A percentile compares a stretch with the other conserved stretches of the same genome.
phyloP scores from a whole-genome alignment of 2,797 vertebrate species.

The Phalloptychus januarius region DNA sequence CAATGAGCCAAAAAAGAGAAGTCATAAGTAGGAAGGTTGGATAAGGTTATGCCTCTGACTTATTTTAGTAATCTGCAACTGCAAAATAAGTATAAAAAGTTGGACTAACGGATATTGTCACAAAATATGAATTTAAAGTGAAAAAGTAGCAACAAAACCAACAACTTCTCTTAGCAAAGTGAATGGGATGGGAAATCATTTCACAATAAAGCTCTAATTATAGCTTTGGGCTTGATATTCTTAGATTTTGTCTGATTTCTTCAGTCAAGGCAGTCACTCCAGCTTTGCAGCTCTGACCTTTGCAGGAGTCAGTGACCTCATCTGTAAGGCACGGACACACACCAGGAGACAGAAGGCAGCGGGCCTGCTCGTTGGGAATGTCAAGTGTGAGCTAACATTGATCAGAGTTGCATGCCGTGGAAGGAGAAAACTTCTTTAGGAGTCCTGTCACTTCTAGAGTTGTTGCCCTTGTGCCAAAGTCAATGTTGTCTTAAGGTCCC shows the following conservation, averaged over 20 bases:
- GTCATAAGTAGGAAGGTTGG: neutral
- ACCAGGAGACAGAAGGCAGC: conserved; percentile 8
- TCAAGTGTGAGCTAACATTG: conserved; percentile 31
- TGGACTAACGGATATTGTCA: neutral
- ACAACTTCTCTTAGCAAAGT: neutral
- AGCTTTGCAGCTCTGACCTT: conserved; percentile 17
- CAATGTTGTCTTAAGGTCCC: conserved; percentile 70
- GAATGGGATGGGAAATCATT: neutral
- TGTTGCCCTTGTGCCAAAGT: conserved; percentile 61
- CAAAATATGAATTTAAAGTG: neutral
- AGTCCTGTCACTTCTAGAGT: conserved; percentile 56
- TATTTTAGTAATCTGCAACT: neutral
- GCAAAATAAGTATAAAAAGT: neutral
- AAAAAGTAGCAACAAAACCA: neutral
- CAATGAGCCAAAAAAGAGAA: neutral
- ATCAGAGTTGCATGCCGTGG: conserved; percentile 38
- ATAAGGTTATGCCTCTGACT: neutral
- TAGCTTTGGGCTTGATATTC: neutral
- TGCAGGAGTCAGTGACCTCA: conserved; percentile 46
- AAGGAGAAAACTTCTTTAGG: conserved; percentile 53
- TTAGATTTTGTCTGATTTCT: conserved; percentile 16
- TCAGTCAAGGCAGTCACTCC: neutral
- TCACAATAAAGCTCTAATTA: neutral
- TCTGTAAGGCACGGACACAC: neutral
- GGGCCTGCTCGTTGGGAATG: conserved; percentile 36